Conservation (phyloP, 2,113 vertebrate genomes). For the Colossoma macropomum region DNA sequence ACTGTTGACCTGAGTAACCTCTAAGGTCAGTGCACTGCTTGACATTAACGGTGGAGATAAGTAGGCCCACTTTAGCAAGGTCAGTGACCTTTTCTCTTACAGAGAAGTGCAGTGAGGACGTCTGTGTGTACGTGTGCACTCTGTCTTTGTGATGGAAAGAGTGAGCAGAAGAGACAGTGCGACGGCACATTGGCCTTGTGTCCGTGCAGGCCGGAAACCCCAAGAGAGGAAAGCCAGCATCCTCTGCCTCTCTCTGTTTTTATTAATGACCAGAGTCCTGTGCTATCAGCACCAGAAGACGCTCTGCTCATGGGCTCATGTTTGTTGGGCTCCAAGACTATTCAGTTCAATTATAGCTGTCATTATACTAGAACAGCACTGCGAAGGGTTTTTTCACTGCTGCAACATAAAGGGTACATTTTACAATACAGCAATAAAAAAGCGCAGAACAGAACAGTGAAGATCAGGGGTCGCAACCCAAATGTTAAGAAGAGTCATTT, state of each 20-base stretch:
- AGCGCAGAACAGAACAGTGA: too few species aligned
- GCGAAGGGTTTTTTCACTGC: too few species aligned
- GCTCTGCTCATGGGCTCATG: constrained; percentile 25
- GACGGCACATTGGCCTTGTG: constrained; percentile 7
- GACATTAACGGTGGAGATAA: background rate
- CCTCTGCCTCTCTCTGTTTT: background rate
- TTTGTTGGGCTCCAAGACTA: background rate
- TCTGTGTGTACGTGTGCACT: background rate
- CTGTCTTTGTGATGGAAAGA: background rate
- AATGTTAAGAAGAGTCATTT: too few species aligned
- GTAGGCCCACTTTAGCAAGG: background rate
- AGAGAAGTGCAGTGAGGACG: background rate
- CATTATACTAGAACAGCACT: too few species aligned
- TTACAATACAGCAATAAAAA: too few species aligned
- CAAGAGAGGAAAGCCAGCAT: background rate
- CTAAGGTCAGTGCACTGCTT: background rate
- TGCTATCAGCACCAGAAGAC: constrained; percentile 38
- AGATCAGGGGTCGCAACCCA: too few species aligned
- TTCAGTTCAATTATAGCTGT: too few species aligned
- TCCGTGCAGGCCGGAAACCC: background rate
- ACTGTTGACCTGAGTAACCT: background rate
- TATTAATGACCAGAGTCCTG: background rate
- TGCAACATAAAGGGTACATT: too few species aligned
- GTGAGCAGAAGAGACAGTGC: constrained; percentile 12
- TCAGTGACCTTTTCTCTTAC: constrained; percentile 14